Conservation (phyloP, 2,888 invertebrate genomes). For the Acrobeloides nanus region DNA sequence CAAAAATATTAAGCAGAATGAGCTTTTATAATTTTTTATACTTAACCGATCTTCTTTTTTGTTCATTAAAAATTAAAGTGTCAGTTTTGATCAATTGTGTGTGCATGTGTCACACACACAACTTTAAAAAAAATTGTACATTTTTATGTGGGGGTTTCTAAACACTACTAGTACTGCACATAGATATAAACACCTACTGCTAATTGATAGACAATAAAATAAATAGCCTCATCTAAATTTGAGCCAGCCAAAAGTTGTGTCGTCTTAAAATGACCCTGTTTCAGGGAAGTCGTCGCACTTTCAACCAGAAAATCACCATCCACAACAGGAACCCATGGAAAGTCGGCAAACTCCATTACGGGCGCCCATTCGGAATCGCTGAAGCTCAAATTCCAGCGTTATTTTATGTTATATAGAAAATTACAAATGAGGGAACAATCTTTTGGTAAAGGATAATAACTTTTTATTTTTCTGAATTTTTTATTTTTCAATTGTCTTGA, state of each 20-base stretch:
- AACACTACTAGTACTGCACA: background rate
- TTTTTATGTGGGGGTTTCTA: too few species aligned
- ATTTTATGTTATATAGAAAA: too few species aligned
- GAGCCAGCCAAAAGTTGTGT: conserved; percentile 83
- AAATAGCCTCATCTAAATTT: conserved; percentile 86
- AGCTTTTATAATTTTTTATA: too few species aligned
- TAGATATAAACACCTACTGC: conserved; percentile 21
- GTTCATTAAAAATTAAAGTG: too few species aligned
- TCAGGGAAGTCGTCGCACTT: conserved; percentile 63
- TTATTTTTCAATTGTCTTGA: too few species aligned
- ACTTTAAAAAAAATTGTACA: too few species aligned
- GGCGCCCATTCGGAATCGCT: conserved; percentile 50
- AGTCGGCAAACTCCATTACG: conserved; percentile 60
- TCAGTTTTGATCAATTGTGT: too few species aligned
- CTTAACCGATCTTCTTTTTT: too few species aligned
- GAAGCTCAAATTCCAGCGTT: conserved; percentile 9
- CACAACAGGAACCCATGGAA: conserved; percentile 68
- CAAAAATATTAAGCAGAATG: background rate
- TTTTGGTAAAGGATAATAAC: too few species aligned
- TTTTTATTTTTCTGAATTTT: too few species aligned
- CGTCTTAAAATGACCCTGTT: conserved; percentile 75
- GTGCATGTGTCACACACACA: too few species aligned
- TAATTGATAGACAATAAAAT: conserved; percentile 84
- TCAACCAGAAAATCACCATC: conserved; percentile 87
- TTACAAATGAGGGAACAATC: too few species aligned